Conservation (phyloP, 2,113 vertebrate species). For the Odontophorus gujanensis region DNA sequence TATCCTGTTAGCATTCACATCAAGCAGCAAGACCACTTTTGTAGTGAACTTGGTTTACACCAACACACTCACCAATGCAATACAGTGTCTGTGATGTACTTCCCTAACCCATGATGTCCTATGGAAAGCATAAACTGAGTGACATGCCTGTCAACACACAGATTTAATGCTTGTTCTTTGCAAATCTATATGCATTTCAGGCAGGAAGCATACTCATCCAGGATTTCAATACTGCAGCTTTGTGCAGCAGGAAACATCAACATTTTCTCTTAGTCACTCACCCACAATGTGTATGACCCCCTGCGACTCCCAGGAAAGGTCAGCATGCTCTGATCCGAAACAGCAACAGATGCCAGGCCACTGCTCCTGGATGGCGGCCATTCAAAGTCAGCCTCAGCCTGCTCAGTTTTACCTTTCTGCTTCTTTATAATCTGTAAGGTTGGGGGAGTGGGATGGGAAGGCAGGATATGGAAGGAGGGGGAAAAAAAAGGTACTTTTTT, state of each 20-base stretch:
- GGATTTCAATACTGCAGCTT: not conserved
- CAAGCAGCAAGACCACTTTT: not conserved
- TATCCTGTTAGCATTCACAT: not conserved
- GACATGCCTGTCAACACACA: accelerated
- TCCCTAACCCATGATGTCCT: not conserved
- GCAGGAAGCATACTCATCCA: not conserved
- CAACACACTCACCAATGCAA: not conserved
- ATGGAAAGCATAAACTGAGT: not conserved
- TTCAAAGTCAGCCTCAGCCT: conserved; percentile 81
- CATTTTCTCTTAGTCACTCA: conserved; percentile 70
- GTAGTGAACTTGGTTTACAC: not conserved
- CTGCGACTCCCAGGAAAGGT: conserved; percentile 67
- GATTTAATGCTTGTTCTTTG: not conserved
- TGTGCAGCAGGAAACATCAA: not conserved
- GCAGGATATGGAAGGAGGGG: not conserved
- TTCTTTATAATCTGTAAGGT: conserved; percentile 89
- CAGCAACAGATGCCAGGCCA: conserved; percentile 67
- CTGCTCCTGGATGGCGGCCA: conserved; percentile 80
- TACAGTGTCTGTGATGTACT: not conserved
- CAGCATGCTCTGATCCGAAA: conserved; percentile 70
- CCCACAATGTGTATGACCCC: conserved; percentile 83
- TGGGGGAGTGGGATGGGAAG: not conserved
- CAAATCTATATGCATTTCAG: not conserved
- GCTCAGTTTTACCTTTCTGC: conserved; percentile 85
- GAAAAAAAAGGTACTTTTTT: not conserved